Conservation (phyloP, 2,888 invertebrate genomes). For the Cryptops parisi region DNA sequence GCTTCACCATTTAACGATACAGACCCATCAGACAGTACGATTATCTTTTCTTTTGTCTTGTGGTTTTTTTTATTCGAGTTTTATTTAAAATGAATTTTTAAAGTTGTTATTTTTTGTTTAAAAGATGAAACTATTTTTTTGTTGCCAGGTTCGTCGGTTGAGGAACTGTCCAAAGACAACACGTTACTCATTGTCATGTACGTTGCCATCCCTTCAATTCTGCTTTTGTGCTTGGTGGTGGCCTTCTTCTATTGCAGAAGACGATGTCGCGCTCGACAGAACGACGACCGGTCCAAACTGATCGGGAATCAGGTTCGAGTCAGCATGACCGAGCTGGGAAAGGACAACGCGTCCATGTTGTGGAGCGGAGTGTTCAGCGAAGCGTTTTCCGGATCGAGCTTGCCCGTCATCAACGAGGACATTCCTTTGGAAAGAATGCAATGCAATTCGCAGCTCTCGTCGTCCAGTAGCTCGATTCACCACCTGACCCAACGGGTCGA, state of each 20-base stretch:
- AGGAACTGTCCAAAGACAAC: too few species aligned
- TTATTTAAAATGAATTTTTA: too few species aligned
- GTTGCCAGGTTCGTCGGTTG: too few species aligned
- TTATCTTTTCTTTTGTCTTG: too few species aligned
- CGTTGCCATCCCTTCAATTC: background rate
- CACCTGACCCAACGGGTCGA: constrained; percentile 5
- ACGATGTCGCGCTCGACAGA: background rate
- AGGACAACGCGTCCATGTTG: constrained; percentile 6
- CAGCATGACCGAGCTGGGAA: constrained; percentile 1
- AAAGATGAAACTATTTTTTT: too few species aligned
- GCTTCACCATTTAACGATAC: too few species aligned
- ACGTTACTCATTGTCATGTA: background rate
- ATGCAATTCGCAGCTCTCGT: background rate
- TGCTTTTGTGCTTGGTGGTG: too few species aligned
- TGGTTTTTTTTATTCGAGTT: too few species aligned
- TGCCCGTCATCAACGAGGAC: background rate
- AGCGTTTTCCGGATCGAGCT: background rate
- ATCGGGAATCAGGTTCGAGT: background rate
- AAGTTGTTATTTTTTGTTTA: too few species aligned
- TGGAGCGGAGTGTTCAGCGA: background rate
- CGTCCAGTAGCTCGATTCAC: constrained; percentile 5
- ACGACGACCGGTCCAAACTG: background rate
- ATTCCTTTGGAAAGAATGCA: background rate
- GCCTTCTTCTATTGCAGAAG: too few species aligned
- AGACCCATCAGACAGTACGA: too few species aligned